A percentile compares a stretch with the other conserved stretches of the same genome.
phyloP scores from a whole-genome alignment of 2,113 vertebrate genomes.

The Myanophis thanlyinensis region DNA sequence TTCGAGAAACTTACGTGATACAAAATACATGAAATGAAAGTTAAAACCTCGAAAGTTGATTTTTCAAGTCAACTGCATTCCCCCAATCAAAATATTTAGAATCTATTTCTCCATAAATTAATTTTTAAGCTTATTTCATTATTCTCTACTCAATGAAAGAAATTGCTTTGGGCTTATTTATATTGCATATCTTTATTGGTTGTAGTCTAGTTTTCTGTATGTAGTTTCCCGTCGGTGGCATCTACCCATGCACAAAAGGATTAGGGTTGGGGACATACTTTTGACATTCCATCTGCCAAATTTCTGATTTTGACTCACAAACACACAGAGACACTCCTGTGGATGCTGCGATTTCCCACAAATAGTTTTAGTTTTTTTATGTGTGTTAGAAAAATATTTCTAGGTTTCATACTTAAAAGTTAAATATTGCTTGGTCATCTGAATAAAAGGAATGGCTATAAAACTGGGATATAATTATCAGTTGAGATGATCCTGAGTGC shows the following conservation, averaged over 20 bases:
- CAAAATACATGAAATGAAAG: neutral
- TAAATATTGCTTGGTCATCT: neutral
- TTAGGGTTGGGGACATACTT: neutral
- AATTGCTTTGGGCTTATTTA: neutral
- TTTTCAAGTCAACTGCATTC: neutral
- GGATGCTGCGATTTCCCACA: neutral
- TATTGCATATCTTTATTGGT: neutral
- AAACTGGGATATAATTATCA: neutral
- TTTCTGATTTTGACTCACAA: neutral
- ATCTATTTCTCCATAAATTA: neutral
- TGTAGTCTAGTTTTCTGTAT: neutral
- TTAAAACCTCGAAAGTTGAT: neutral
- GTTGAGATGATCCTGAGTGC: neutral
- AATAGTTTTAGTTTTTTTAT: neutral
- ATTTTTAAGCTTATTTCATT: neutral
- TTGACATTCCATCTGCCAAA: neutral
- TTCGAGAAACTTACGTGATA: neutral
- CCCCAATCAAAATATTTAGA: neutral
- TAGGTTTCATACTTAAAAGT: neutral
- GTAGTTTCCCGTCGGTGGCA: neutral
- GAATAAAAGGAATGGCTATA: neutral
- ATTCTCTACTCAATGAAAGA: neutral
- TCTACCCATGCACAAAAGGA: neutral
- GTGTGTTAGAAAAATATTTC: neutral
- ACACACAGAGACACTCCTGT: neutral